phyloP scores from a whole-genome alignment of 1,140 invertebrate species.

The Dendroctonus valens region DNA sequence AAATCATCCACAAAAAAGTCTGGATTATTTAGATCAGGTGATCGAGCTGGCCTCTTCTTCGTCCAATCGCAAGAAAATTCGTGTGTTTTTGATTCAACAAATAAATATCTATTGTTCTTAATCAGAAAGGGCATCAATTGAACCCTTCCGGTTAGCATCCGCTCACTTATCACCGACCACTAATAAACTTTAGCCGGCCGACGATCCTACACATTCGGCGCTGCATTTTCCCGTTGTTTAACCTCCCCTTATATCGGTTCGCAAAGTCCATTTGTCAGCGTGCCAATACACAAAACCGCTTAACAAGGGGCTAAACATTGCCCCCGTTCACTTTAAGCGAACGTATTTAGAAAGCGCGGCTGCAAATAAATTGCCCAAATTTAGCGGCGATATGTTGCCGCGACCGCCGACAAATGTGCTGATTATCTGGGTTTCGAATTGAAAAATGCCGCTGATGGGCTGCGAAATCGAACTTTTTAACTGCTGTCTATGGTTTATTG shows the following conservation, averaged over 20 bases:
- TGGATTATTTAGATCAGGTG: too few relatives aligned
- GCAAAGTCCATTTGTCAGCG: slow-evolving; percentile 33
- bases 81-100: too few relatives aligned
- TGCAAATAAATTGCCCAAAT: slow-evolving; percentile 30
- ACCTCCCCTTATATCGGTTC: slow-evolving; percentile 18
- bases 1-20: too few relatives aligned
- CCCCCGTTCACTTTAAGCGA: slow-evolving; percentile 23
- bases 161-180: not conserved
- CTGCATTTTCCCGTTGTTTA: slow-evolving; percentile 21
- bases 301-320: slow-evolving; percentile 34
- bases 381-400: slow-evolving; percentile 30
- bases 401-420: slow-evolving; percentile 34
- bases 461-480: not conserved
- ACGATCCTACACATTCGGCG: not conserved
- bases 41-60: too few relatives aligned
- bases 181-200: slow-evolving; percentile 8
- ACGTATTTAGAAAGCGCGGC: slow-evolving; percentile 28
- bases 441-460: slow-evolving; percentile 17
- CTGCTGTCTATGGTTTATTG: too few relatives aligned
- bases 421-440: slow-evolving; percentile 34
- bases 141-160: not conserved
- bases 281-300: slow-evolving; percentile 35
- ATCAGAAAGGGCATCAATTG: not conserved
- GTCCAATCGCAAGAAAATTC: too few relatives aligned
- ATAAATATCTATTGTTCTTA: too few relatives aligned